Evolutionary conservation across 2,888 invertebrate species (phyloP), one percentile per base, ranked within the genome.

Genomic region (Pseudanteris insignis): DNA sequence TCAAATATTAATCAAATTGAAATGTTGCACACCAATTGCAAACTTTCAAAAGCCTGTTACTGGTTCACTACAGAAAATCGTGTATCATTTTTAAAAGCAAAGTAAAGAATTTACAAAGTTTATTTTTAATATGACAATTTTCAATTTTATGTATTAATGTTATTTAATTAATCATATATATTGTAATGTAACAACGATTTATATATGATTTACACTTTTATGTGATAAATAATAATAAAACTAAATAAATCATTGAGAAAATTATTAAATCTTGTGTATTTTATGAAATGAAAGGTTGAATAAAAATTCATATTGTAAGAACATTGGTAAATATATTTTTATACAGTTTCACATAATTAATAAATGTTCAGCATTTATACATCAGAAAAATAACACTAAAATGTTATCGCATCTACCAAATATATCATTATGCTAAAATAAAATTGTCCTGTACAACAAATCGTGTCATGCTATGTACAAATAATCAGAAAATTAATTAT

Each of bases 171-270:
- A 46, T 40, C 46, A 25, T 57, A 41, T 36, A 41, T 57, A 48
- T 37, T 57, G 46, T 55, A 55, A 55, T 55, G 34, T 18, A 48
- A 48, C 48, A 57, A 57, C 57, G 57, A 57, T 55, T 55, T 40
- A 32, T 53, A 44, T 54, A 46, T 55, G 40, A 46, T 55, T 55
- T 55, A 55, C 40, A 55, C 34, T 55, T 55, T 55, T 46, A 53
- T 53, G 54, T 55, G 54, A 46, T 55, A 46, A 55, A 54, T 54
- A 54, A 54, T 14, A 21, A 55, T 47, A 10, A 53, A 34, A 53
- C 44, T 38, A 46, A 55, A 55, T 46, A 55, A 46, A 46, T 12
- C 3, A 55, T 28, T 55, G 40, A 46, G 12, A 33, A 53, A 46
- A 46, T 55, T 55, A 55, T 21, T 46, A 18, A 1, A 26, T 21